Conservation (phyloP, 1,140 invertebrate species). For the Tetramorium alpestre region DNA sequence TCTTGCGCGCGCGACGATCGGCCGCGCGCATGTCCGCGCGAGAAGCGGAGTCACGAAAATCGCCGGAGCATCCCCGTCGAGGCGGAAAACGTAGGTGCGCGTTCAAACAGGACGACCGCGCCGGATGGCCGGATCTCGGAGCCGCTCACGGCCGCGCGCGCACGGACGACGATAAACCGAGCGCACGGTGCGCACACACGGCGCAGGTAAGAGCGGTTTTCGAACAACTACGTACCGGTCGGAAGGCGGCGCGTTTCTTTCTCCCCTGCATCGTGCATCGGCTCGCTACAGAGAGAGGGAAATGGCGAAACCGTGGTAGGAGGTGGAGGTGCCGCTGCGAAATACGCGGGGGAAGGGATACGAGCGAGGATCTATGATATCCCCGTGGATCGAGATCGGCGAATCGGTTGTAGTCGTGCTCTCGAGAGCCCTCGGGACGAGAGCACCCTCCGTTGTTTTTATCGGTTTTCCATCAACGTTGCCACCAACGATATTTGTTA, state of each 20-base stretch:
- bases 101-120: no score
- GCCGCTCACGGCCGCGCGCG: slow-evolving; percentile 47
- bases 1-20: neutral
- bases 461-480: neutral
- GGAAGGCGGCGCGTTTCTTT: slow-evolving; percentile 79
- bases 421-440: neutral
- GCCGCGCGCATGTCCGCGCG: neutral
- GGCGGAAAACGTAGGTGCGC: neutral
- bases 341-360: slow-evolving; percentile 50
- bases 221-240: slow-evolving; percentile 81
- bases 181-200: slow-evolving; percentile 67
- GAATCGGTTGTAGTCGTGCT: neutral
- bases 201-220: slow-evolving; percentile 81
- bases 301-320: slow-evolving; percentile 75
- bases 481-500: neutral
- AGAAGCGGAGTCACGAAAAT: neutral
- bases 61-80: neutral
- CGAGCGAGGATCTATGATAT: slow-evolving; percentile 32
- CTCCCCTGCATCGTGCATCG: slow-evolving; percentile 81
- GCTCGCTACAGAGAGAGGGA: slow-evolving; percentile 73
- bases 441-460: slow-evolving; percentile 4
- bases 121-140: slow-evolving; percentile 78
- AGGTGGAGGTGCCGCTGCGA: slow-evolving; percentile 63
- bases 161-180: slow-evolving; percentile 64
- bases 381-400: slow-evolving; percentile 64